A percentile compares a stretch with the other conserved stretches of the same genome.
Conservation (phyloP, 2,797 vertebrate species). For the Acanthis flammea region DNA sequence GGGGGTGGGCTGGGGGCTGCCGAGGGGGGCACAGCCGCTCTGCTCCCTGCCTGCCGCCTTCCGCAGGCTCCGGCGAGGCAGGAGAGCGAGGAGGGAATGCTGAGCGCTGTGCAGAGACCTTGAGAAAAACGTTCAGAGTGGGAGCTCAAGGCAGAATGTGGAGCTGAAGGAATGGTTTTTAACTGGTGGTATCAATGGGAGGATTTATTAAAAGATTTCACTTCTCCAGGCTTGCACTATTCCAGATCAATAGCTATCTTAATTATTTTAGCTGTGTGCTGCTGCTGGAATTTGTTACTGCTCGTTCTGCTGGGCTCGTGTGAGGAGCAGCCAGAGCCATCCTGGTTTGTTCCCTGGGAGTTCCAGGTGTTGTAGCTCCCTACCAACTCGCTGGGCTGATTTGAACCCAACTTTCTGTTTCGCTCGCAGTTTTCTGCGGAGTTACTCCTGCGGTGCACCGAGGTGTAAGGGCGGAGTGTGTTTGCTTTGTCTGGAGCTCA, state of each 20-base stretch:
- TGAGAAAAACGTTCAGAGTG: fast-evolving
- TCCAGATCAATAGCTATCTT: neutral
- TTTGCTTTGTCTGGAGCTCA: neutral
- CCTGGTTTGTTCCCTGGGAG: neutral
- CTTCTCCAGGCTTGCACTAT: neutral
- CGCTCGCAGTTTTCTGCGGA: fast-evolving
- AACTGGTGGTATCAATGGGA: neutral
- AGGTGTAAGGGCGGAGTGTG: fast-evolving
- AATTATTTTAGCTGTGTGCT: neutral
- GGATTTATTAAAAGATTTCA: neutral
- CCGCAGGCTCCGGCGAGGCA: fast-evolving
- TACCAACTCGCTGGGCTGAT: neutral
- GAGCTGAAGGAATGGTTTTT: neutral
- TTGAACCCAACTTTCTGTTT: neutral
- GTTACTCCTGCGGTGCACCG: fast-evolving
- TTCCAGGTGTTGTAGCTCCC: neutral
- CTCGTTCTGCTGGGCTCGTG: neutral
- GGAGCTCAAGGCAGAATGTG: fast-evolving
- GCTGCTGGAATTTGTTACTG: neutral
- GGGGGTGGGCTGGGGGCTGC: neutral
- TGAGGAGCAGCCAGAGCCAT: neutral
- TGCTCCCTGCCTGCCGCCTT: fast-evolving
- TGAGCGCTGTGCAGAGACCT: fast-evolving
- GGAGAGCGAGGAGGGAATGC: neutral
- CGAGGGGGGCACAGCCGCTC: fast-evolving